These are phyloP conservation scores for Artibeus jamaicensis DNA, from an alignment of 2,797 vertebrate genomes.

Conservation along the genomic window DNA sequence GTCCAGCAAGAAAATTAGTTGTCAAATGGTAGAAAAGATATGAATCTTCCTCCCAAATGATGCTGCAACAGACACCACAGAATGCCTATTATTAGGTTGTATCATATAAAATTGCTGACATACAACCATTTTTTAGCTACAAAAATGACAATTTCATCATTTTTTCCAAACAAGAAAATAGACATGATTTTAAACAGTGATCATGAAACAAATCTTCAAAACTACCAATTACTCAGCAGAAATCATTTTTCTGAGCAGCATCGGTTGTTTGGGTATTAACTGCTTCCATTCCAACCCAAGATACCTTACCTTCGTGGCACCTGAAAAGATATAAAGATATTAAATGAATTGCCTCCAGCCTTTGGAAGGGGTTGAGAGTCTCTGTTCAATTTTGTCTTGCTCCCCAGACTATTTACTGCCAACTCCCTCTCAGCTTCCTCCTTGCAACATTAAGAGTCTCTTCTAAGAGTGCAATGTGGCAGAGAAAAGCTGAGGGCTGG, in stretches of 20 bases:
- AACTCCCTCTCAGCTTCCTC: not conserved
- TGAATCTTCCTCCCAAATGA: not conserved
- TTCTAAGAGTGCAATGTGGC: not conserved
- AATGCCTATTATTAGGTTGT: not conserved
- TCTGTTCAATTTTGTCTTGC: not conserved
- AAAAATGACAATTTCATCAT: not conserved
- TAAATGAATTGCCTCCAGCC: not conserved
- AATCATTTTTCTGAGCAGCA: not conserved
- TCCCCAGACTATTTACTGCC: not conserved
- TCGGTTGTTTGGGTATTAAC: not conserved
- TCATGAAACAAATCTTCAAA: constrained; percentile 24
- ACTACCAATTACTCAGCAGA: not conserved
- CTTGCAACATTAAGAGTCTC: not conserved
- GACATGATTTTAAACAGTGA: not conserved
- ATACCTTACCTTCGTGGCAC: not conserved
- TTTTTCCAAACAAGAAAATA: constrained; percentile 23
- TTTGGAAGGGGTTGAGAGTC: not conserved
- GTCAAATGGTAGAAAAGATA: not conserved
- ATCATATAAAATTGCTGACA: not conserved
- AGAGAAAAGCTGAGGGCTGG: not conserved
- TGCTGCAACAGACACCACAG: not conserved
- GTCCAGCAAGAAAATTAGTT: not conserved
- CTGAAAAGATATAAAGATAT: not conserved
- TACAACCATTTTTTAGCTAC: not conserved
- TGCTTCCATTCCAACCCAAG: not conserved